These are phyloP conservation scores for Acrocera orbiculus DNA, from an alignment of 2,888 invertebrate species.

Conservation along the genomic window DNA sequence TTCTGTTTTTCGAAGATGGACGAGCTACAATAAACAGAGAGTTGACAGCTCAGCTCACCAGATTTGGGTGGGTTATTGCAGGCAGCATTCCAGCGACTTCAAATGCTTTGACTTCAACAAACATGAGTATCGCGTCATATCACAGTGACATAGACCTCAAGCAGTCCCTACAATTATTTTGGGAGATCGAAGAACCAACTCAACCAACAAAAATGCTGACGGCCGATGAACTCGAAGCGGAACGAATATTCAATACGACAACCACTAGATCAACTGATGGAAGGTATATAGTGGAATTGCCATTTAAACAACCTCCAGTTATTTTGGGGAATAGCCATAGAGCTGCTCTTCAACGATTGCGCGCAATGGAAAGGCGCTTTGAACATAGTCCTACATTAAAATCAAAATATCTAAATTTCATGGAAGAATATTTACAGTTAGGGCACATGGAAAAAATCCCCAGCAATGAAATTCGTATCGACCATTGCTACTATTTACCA, in stretches of 20 bases:
- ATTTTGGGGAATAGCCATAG: not conserved
- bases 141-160: not conserved
- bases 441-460: not conserved
- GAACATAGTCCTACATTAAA: not conserved
- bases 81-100: not conserved
- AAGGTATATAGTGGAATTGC: not conserved
- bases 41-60: not conserved
- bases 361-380: not conserved
- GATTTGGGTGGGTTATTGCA: not conserved
- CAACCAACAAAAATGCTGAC: not conserved
- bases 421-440: not conserved
- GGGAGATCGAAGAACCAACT: slow-evolving; percentile 1
- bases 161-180: not conserved
- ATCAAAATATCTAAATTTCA: not conserved
- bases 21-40: not conserved
- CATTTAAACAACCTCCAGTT: not conserved
- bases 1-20: not conserved
- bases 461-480: not conserved
- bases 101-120: not conserved
- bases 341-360: not conserved
- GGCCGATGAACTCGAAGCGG: not conserved
- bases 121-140: not conserved
- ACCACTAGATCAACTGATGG: not conserved
- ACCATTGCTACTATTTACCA: not conserved
- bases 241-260: not conserved